Percentiles rank a stretch among this genome's conserved stretches.
These are phyloP conservation scores for Drosophila elegans DNA, from an alignment of 1,140 invertebrate species.

Conservation along the genomic window DNA sequence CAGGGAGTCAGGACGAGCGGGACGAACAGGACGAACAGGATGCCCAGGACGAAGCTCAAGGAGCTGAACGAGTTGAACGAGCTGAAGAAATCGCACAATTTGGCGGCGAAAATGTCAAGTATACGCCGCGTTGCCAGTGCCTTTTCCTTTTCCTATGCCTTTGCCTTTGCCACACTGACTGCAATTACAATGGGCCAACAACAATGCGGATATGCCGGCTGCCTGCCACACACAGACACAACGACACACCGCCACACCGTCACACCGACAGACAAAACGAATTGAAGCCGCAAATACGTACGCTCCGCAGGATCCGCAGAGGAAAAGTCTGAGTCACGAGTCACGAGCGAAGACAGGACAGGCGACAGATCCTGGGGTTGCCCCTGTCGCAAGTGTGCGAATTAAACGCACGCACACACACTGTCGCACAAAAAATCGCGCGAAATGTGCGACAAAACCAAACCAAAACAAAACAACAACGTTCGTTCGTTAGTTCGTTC, in stretches of 20 bases:
- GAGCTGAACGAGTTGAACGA: constrained; percentile 9
- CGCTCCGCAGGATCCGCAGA: constrained; percentile 16
- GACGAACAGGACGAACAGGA: background rate
- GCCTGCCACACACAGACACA: constrained; percentile 2
- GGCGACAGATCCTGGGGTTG: constrained; percentile 33
- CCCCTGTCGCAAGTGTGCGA: constrained; percentile 40
- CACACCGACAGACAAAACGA: constrained; percentile 2
- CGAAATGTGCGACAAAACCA: constrained; percentile 50
- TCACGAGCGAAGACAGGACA: constrained; percentile 24
- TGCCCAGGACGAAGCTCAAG: constrained; percentile 1
- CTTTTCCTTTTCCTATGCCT: background rate
- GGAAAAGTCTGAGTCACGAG: constrained; percentile 19
- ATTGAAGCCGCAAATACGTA: constrained; percentile 21
- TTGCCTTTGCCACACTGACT: constrained; percentile 50
- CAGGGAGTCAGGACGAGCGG: constrained; percentile 10
- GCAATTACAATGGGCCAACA: constrained; percentile 66
- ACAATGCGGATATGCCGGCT: constrained; percentile 57
- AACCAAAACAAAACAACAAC: constrained; percentile 41
- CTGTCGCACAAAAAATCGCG: constrained; percentile 38
- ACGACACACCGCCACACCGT: constrained; percentile 3
- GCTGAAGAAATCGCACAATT: constrained; percentile 73
- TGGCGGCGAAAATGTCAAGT: constrained; percentile 81
- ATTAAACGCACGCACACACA: constrained; percentile 19
- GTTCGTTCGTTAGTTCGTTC: background rate
- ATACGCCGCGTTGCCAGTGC: constrained; percentile 48